Conservation (phyloP, 1,140 invertebrate genomes). For the Conus ventricosus region DNA sequence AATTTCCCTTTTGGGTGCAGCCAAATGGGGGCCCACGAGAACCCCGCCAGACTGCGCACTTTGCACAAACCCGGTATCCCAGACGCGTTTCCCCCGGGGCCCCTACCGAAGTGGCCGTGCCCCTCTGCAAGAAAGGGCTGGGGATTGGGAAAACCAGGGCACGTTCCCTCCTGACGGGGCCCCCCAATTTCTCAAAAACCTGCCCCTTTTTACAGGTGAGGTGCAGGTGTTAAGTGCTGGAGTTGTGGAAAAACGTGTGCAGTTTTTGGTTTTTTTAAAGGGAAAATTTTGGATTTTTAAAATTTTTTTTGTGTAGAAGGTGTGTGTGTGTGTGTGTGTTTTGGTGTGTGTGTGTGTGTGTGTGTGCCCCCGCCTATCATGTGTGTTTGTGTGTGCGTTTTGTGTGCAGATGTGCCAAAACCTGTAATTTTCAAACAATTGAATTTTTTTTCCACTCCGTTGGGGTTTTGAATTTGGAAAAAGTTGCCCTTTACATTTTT, state of each 20-base stretch:
- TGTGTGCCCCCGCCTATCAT: too few relatives aligned
- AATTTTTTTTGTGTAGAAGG: not conserved
- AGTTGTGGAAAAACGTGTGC: too few relatives aligned
- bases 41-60: constrained; percentile 73
- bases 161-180: constrained; percentile 98
- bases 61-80: constrained; percentile 88
- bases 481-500: too few relatives aligned
- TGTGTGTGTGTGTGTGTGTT: not conserved
- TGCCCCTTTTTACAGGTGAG: constrained; percentile 97
- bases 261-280: not conserved
- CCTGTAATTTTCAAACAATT: too few relatives aligned
- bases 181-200: constrained; percentile 99
- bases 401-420: too few relatives aligned
- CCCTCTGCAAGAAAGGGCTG: constrained; percentile 98
- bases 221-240: not conserved
- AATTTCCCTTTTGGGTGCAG: constrained; percentile 72
- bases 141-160: constrained; percentile 99
- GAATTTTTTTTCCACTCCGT: too few relatives aligned
- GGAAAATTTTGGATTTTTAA: not conserved
- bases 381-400: too few relatives aligned
- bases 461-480: too few relatives aligned
- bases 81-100: constrained; percentile 98
- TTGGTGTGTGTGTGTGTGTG: not conserved
- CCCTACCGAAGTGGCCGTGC: constrained; percentile 90
- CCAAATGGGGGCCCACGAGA: constrained; percentile 74